Evolutionary conservation across 2,888 invertebrate species (phyloP).

Genomic region (Eupeodes luniger): DNA sequence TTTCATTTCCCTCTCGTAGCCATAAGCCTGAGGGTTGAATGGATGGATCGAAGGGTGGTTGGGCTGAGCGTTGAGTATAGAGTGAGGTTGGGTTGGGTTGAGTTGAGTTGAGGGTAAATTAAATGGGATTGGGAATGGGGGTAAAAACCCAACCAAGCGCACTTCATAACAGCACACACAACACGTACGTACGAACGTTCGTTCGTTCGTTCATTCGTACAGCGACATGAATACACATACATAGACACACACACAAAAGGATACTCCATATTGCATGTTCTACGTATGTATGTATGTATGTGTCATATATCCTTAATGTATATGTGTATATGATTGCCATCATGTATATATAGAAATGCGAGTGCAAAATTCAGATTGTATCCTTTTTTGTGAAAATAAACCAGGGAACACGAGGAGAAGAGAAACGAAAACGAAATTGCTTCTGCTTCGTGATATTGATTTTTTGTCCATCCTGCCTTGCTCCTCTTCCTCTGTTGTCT

Average conservation of each 20-base stretch:
- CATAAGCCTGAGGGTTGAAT: conserved; percentile 46
- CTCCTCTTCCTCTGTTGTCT: conserved; percentile 52
- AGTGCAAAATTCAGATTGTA: conserved; percentile 76
- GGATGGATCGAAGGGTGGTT: conserved; percentile 31
- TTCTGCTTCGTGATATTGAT: conserved; percentile 72
- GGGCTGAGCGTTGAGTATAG: neutral
- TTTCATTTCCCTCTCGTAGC: conserved; percentile 76
- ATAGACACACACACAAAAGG: conserved; percentile 25
- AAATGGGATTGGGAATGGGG: conserved; percentile 22
- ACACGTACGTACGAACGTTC: neutral
- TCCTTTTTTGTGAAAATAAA: conserved; percentile 72
- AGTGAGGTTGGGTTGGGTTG: neutral
- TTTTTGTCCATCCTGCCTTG: conserved; percentile 49
- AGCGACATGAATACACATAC: conserved; percentile 20
- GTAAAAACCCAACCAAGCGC: conserved; percentile 72
- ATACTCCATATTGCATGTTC: conserved; percentile 50
- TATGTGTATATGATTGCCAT: conserved; percentile 42
- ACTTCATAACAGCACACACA: conserved; percentile 59
- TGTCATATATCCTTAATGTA: conserved; percentile 30
- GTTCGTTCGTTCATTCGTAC: neutral
- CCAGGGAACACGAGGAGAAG: conserved; percentile 57
- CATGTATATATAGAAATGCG: conserved; percentile 51
- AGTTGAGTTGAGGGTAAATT: neutral
- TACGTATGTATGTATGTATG: conserved; percentile 37
- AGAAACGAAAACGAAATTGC: conserved; percentile 76